Evolutionary conservation across 2,797 vertebrate genomes (phyloP), one percentile per base, ranked within the genome.

Genomic region (Cheirogaleus major): DNA sequence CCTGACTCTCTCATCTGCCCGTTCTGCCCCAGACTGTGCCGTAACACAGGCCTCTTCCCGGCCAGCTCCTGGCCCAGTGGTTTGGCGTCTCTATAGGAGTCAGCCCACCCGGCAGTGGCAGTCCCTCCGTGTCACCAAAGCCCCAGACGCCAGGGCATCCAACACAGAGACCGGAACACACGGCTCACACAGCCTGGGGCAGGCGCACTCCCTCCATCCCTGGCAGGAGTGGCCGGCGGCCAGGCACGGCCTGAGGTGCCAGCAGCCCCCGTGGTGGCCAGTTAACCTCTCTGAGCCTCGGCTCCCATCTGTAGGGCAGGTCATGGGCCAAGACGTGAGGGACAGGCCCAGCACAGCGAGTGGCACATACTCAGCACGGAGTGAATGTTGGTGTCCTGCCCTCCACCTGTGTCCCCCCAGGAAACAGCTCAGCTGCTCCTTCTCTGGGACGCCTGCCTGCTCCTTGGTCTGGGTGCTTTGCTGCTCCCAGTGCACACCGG

Each of bases 361-460:
- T 3, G 14, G 23, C 10, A 43, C 4, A 0, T 3, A 38, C 3
- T 3, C 6, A 59, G 65, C 61, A 72, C 38, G 5, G 8, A 59
- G 17, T 0, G n/a, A n/a, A 10, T 2, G 0, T 6, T 13, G 5
- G 11, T 13, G 45, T 43, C 43, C 52, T 83, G 30, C 57, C 72
- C 7, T 59, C 63, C 15, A 3, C 32, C 32, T 6, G 32, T 3
- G 32, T 14, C 55, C 65, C n/a, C 69, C 52, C 14, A 18, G 61
- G 69, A 89, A 38, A 43, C 1, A 22, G 15, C 32, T 45, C 81
- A n/a, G 38, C n/a, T 27, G 7, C 13, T 12, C 69, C 55, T 85
- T 45, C 59, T 22, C 30, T 10, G 17, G 23, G 48, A 59, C 0
- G 0, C 38, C 10, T 3, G n/a, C 79, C 22, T 15, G 50, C 48